A percentile compares a stretch with the other conserved stretches of the same genome.
Conservation (phyloP, 2,888 invertebrate species). For the Erebia aethiops region DNA sequence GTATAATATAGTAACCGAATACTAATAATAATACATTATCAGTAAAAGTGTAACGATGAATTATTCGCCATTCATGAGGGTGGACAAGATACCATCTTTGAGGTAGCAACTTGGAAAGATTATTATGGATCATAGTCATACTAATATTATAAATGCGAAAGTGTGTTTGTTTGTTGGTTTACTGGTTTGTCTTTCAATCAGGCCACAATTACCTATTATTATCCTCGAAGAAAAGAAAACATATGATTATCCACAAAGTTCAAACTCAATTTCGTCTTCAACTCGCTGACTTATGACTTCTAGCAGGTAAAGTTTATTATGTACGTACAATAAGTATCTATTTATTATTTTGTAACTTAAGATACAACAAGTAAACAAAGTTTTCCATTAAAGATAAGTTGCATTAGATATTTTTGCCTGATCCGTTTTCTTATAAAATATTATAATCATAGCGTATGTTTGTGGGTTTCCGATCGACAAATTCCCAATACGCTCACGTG, state of each 20-base stretch:
- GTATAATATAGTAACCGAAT: slow-evolving; percentile 20
- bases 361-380: not conserved
- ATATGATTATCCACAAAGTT: too few relatives aligned
- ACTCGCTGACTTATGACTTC: too few relatives aligned
- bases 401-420: not conserved
- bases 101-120: slow-evolving; percentile 4
- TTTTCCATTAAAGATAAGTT: not conserved
- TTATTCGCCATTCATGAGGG: slow-evolving; percentile 11
- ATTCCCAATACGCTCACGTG: slow-evolving; percentile 55
- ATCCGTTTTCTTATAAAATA: slow-evolving; percentile 28
- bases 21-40: too few relatives aligned
- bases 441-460: slow-evolving; percentile 36
- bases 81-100: slow-evolving; percentile 14
- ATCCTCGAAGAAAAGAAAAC: too few relatives aligned
- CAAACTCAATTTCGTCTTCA: too few relatives aligned
- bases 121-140: slow-evolving; percentile 11
- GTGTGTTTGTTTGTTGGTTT: too few relatives aligned
- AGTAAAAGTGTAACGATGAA: slow-evolving; percentile 14
- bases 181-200: too few relatives aligned
- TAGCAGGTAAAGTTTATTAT: not conserved
- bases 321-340: not conserved
- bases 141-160: too few relatives aligned
- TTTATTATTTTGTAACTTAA: too few relatives aligned
- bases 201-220: too few relatives aligned
- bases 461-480: slow-evolving; percentile 47